Percentiles rank a stretch among this genome's conserved stretches.
These are phyloP conservation scores for Zaprionus lineosus DNA, from an alignment of 2,888 invertebrate species.

Conservation along the genomic window DNA sequence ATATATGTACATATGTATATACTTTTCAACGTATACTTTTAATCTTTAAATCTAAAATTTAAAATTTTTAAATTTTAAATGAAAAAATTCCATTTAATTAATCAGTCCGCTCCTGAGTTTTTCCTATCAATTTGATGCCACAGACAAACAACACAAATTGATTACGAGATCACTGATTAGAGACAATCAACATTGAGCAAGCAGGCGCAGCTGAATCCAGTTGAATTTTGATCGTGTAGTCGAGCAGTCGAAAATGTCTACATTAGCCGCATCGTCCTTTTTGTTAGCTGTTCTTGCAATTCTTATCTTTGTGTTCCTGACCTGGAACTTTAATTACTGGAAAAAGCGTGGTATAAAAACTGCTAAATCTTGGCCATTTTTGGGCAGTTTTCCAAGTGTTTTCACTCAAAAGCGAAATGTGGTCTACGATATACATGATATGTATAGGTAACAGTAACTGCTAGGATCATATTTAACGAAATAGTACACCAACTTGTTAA, in stretches of 20 bases:
- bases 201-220: slow-evolving; percentile 17
- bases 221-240: slow-evolving; percentile 11
- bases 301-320: slow-evolving; percentile 68
- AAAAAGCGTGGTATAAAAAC: slow-evolving; percentile 78
- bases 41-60: no score
- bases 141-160: slow-evolving; percentile 11
- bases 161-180: slow-evolving; percentile 5
- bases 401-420: slow-evolving; percentile 72
- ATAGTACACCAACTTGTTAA: neutral
- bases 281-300: slow-evolving; percentile 26
- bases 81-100: no score
- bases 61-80: no score
- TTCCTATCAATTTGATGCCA: slow-evolving; percentile 14
- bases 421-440: slow-evolving; percentile 79
- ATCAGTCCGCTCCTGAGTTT: slow-evolving; percentile 18
- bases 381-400: slow-evolving; percentile 81
- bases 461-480: neutral
- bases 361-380: slow-evolving; percentile 75
- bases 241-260: slow-evolving; percentile 36
- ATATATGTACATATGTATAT: no score
- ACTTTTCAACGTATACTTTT: no score
- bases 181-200: slow-evolving; percentile 7
- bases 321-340: slow-evolving; percentile 81
- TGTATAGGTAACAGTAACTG: slow-evolving; percentile 80
- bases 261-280: slow-evolving; percentile 16